These are phyloP conservation scores for Pungitius pungitius DNA, from an alignment of 2,113 vertebrate genomes.

Conservation along the genomic window DNA sequence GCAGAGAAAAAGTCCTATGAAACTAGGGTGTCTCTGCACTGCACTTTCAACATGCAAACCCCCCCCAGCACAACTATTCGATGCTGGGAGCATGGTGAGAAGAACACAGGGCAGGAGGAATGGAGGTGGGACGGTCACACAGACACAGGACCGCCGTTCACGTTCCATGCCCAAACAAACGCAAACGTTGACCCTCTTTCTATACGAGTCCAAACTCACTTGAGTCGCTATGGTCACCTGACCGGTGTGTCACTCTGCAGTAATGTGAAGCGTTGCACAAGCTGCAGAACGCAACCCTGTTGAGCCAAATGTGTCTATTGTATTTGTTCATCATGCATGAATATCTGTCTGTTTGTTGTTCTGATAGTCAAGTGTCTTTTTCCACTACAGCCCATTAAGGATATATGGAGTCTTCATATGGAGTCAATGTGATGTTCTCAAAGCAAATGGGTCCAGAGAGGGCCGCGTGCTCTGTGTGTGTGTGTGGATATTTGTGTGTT, in stretches of 20 bases:
- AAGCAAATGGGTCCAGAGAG: not conserved
- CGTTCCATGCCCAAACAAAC: not conserved
- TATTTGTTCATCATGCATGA: not conserved
- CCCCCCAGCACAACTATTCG: not conserved
- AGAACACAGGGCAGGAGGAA: no score
- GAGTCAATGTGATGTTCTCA: constrained; percentile 42
- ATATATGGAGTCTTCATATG: no score
- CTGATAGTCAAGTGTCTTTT: not conserved
- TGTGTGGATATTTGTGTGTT: constrained; percentile 14
- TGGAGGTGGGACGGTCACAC: no score
- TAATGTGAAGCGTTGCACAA: not conserved
- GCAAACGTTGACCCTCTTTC: not conserved
- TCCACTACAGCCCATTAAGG: no score
- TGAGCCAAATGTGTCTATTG: not conserved
- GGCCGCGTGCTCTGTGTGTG: not conserved
- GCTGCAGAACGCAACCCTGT: not conserved
- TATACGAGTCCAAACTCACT: not conserved
- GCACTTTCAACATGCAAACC: not conserved
- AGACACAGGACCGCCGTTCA: not conserved
- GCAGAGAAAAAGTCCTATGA: not conserved
- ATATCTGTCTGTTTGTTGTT: not conserved
- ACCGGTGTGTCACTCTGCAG: not conserved
- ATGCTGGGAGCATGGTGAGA: not conserved
- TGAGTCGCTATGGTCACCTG: not conserved
- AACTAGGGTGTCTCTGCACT: not conserved